Percentiles rank a stretch among this genome's conserved stretches.
phyloP scores from a whole-genome alignment of 2,888 invertebrate genomes.

The Junonia oenone region DNA sequence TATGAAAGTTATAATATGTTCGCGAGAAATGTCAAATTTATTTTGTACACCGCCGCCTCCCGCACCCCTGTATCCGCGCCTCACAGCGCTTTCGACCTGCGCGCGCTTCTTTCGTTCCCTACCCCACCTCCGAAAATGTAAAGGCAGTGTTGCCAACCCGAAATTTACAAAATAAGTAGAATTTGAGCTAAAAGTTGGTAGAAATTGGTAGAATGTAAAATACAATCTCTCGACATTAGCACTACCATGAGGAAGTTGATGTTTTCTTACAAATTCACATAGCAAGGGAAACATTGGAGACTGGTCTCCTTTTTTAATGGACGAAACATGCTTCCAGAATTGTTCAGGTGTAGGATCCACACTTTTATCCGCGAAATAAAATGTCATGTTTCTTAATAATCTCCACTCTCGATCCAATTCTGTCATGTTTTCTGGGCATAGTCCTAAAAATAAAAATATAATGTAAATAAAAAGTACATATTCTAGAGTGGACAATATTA shows the following conservation, averaged over 20 bases:
- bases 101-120: no score
- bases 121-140: no score
- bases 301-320: constrained; percentile 28
- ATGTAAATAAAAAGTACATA: constrained; percentile 7
- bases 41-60: no score
- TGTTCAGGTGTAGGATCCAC: constrained; percentile 17
- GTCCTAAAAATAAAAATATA: constrained; percentile 17
- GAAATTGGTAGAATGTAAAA: no score
- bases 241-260: constrained; percentile 26
- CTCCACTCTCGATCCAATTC: constrained; percentile 19
- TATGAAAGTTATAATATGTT: no score
- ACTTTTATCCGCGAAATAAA: constrained; percentile 14
- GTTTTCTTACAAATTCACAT: constrained; percentile 25
- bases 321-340: constrained; percentile 29
- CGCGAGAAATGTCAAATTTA: no score
- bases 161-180: no score
- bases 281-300: constrained; percentile 30
- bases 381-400: constrained; percentile 18
- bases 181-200: no score
- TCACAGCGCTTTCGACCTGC: no score
- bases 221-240: constrained; percentile 27
- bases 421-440: no score
- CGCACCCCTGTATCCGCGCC: no score
- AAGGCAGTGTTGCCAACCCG: no score
- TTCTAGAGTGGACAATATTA: constrained; percentile 2